Evolutionary conservation across 2,888 invertebrate species (phyloP), one percentile per base, ranked within the genome.

Genomic region (Elysia crispata): DNA sequence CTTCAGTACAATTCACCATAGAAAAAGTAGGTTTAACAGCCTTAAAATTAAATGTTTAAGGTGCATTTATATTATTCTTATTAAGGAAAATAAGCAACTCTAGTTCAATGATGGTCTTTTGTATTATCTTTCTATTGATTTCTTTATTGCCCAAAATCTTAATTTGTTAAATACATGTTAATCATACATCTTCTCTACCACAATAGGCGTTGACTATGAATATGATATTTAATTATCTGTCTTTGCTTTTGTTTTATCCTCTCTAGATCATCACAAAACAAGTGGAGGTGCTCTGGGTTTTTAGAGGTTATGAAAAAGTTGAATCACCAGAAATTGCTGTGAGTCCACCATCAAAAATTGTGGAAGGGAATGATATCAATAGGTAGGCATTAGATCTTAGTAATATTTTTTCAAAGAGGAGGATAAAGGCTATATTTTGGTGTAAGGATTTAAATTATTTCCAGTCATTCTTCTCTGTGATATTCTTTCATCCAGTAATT

Each of bases 251-350:
- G n/a, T 33, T 75, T 79, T 73, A 23, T 54, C 77, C 25, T 76
- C 60, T 83, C 84, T 0, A 91, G 91, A 95, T 97, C 13, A 94
- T 95, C 89, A 95, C 96, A 1, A 95, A 95, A 83, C 94, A 95
- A 85, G 95, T 97, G 25, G 96, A 95, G 87, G 96, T 98, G 0
- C 95, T 96, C 87, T 97, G 97, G 97, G 95, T 96, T 85, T 96
- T 96, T 89, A 94, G 92, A 82, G 92, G 93, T 6, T 92, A 89
- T 82, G 88, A 89, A 25, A 86, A 87, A 84, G 86, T 86, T 54
- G 93, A 94, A 33, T 77, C 79, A 41, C 69, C 77, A 13, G 64
- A 60, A 23, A 83, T 66, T 30, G 85, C 85, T 66, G 69, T 86
- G 23, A 85, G 85, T 50, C 85, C 86, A 8, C 90, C 89, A 33